Evolutionary conservation across 2,888 invertebrate species (phyloP).

Genomic region (Xestia sexstrigata): DNA sequence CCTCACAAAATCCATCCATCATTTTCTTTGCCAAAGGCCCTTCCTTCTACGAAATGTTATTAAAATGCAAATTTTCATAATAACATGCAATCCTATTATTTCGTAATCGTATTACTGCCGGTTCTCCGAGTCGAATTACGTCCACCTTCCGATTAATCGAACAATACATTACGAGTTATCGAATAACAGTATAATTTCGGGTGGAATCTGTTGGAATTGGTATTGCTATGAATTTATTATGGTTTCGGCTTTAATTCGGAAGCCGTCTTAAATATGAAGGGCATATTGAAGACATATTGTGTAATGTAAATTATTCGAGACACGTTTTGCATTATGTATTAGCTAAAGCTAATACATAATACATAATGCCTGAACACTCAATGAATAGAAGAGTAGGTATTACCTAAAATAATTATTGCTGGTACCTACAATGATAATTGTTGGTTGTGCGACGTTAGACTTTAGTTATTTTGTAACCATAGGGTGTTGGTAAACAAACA

Average conservation of each 20-base stretch:
- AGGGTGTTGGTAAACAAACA: neutral
- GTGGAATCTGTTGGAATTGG: conserved; percentile 1
- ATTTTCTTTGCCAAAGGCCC: neutral
- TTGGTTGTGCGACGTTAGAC: neutral
- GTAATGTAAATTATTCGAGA: conserved; percentile 29
- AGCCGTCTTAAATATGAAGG: conserved; percentile 14
- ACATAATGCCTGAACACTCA: neutral
- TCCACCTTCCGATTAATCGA: neutral
- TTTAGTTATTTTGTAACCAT: conserved; percentile 2
- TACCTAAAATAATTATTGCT: neutral
- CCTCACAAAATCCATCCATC: neutral
- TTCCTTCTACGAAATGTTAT: neutral
- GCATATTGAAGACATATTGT: no score
- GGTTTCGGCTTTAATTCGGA: conserved; percentile 14
- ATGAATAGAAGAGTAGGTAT: neutral
- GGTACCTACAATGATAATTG: neutral
- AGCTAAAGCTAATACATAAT: no score
- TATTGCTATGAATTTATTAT: conserved; percentile 19
- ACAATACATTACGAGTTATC: conserved; percentile 22
- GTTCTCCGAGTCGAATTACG: conserved; percentile 2
- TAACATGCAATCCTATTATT: conserved; percentile 18
- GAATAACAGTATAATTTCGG: conserved; percentile 1
- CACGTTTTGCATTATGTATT: conserved; percentile 2
- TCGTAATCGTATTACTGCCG: conserved; percentile 17
- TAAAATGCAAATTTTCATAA: conserved; percentile 22